Base-by-base conservation (phyloP, 2,113 vertebrate species). In the Thamnophis sirtalis region DNA sequence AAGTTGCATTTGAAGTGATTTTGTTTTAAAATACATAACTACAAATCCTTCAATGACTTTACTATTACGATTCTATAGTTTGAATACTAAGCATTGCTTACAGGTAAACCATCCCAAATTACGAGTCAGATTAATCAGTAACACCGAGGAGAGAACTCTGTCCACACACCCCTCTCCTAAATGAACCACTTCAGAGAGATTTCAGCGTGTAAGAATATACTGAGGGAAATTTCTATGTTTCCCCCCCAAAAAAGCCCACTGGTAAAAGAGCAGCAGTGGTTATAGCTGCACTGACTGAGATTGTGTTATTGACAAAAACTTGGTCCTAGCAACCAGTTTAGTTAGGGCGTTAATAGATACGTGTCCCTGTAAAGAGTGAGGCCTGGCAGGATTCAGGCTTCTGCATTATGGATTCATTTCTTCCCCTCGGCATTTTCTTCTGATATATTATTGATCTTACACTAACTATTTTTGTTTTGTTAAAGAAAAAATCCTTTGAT, bases 381-480 rank as follows among this genome's bases (percentile, higher is more conserved):
- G 48, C n/a, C 33, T 91, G 50, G 21, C 88, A 26, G 21, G 10
- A 84, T n/a, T 2, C 9, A 94, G 56, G 87, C 9, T 92, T 68
- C 90, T 38, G 1, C 13, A 43, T 54, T 89, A 21, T 2, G 86
- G 91, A 89, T 90, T 86, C 0, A 0, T 24, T 0, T 93, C 92
- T 73, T 26, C 26, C 85, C 26, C 49, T 63, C 89, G 87, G 8
- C 91, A 88, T 80, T 38, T 88, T 91, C 6, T 91, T 9, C 43
- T 50, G 73, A 28, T 55, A 7, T 51, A 55, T 13, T 94, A 80
- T 15, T 58, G 73, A 87, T 85, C 93, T 91, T 55, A 11, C 24
- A 49, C 38, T 91, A 89, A 86, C 0, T 38, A 43, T 89, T 26
- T 91, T 91, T 56, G 28, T 93, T 90, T 93, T 93, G 8, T 86